Evolutionary conservation across 2,888 invertebrate genomes (phyloP), one percentile per base, ranked within the genome.

Genomic region (Macaria notata): DNA sequence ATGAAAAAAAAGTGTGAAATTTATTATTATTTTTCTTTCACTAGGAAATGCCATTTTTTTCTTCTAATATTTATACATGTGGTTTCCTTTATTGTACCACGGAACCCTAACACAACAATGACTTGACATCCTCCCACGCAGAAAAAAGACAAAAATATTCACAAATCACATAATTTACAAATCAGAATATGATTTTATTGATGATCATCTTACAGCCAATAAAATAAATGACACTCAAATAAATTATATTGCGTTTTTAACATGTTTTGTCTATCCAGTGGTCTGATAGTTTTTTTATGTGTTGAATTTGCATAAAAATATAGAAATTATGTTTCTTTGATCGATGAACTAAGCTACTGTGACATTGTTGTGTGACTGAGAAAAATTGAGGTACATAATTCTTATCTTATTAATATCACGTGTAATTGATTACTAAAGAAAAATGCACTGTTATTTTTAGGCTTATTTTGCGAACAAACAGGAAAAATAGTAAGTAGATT

Each of bases 131-230:
- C 61, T 63, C 67, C 67, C 66, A 70, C 71, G 65, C 69, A 59
- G 1, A 19, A 19, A 19, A 19, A 2, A 19, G 19, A 19, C 43
- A 41, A 65, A 66, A 60, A 58, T 63, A 53, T 52, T 65, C 60
- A 64, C 41, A 62, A 69, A 59, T 65, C 60, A 64, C 41, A 62
- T 68, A 59, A 63, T 56, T 65, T 61, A 58, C 66, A 66, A 70
- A 72, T 69, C 36, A 62, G 54, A 46, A 55, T 6, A 45, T 55
- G 56, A 63, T 64, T 63, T 70, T 67, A 71, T 69, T 65, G 64
- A 65, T 68, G 59, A 59, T 59, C 46, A 54, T 54, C 53, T 47
- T 48, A 52, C 31, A 45, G 48, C 46, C 50, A 44, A 42, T 65
- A 63, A 65, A 66, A 65, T 57, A 47, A 31, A 61, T 44, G 43